phyloP scores from a whole-genome alignment of 2,113 vertebrate genomes.

The Corydoras maculifer region DNA sequence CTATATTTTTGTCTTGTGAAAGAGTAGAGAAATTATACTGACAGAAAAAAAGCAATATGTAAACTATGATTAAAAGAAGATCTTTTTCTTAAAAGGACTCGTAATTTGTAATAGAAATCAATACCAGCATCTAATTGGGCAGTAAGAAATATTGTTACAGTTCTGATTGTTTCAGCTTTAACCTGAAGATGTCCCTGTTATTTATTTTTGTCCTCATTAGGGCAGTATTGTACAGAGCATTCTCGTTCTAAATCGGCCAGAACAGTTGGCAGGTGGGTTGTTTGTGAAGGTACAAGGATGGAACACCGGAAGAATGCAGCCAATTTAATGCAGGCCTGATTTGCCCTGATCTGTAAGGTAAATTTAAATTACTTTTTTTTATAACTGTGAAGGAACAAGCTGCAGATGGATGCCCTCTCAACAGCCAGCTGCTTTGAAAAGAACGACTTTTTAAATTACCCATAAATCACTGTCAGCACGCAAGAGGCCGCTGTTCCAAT shows the following conservation, averaged over 20 bases:
- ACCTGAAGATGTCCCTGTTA: neutral
- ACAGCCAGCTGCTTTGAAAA: conserved; percentile 64
- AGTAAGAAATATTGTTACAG: conserved; percentile 1
- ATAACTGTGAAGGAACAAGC: conserved; percentile 56
- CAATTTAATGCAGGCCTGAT: conserved; percentile 49
- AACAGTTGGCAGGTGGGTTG: conserved; percentile 28
- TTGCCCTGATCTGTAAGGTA: conserved; percentile 55
- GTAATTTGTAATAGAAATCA: too few species aligned
- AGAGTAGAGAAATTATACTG: too few species aligned
- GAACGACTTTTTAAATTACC: conserved; percentile 72
- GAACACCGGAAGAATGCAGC: conserved; percentile 42
- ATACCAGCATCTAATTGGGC: too few species aligned
- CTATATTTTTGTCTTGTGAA: too few species aligned
- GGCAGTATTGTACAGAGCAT: neutral
- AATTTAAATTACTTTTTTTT: conserved; percentile 64
- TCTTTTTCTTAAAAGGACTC: too few species aligned
- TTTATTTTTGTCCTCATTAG: neutral
- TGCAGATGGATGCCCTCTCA: conserved; percentile 62
- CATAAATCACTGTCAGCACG: conserved; percentile 68
- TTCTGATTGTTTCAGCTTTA: conserved; percentile 8
- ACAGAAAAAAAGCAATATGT: too few species aligned
- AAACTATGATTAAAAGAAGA: too few species aligned
- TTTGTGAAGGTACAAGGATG: conserved; percentile 30
- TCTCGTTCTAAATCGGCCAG: conserved; percentile 9
- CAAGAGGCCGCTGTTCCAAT: conserved; percentile 52